Base-by-base conservation (phyloP, 2,888 invertebrate genomes). In the Idaea biselata region DNA sequence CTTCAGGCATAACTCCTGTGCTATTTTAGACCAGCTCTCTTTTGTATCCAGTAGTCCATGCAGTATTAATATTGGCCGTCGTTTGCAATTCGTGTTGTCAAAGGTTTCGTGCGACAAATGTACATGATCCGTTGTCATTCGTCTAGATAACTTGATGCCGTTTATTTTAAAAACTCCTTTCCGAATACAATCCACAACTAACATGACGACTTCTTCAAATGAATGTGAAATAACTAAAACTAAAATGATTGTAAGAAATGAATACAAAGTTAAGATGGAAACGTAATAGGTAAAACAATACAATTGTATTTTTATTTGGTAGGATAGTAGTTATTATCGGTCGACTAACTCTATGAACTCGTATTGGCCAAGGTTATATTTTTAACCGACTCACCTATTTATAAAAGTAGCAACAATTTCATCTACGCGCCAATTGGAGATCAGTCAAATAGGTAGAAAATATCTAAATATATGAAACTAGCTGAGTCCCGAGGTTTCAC, bases 41-140 rank as follows among this genome's bases (percentile, higher is more conserved):
- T 97, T 98, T 0, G 97, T 97, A 0, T 99, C 99, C 75, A 99
- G 95, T 44, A 99, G 88, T 0, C 98, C 99, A 83, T 99, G 99
- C 84, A 97, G 94, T 69, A 98, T 95, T 1, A 98, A 86, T 58
- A 98, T 83, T 16, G 97, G 97, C 0, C 93, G 85, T 44, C 76
- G 75, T 1, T 85, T 78, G 7, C 78, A 68, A 59, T 88, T 88
- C 71, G 85, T 91, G 77, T 95, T 95, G 73, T 95, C 96, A 17
- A 94, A 93, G 17, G 95, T 94, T 44, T 44, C 44, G 71, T 94
- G 95, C 0, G 95, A 93, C 75, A 96, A 86, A 72, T 94, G 94
- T 3, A 96, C 93, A 1, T 14, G 44, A 8, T 44, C 44, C 11
- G 44, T 44, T 14, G 44, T 44, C 1, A 44, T 8, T 8, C 7